Base-by-base conservation (phyloP, 2,113 vertebrate genomes). In the Lampris megalopsis region DNA sequence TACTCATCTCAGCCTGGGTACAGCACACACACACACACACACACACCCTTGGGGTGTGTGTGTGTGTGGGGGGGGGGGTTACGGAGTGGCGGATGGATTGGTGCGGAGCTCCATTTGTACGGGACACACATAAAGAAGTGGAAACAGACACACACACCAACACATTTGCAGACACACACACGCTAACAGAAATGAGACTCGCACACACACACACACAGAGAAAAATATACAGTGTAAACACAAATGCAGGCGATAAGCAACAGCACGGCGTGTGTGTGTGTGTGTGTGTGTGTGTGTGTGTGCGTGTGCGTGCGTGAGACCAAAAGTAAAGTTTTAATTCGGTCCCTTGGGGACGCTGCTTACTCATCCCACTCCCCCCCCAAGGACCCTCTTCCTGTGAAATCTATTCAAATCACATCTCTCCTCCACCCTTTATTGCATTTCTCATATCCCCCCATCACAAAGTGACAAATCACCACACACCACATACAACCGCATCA, bases 331-430 rank as follows among this genome's bases (percentile, higher is more conserved):
- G 92, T 94, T 94, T 92, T 94, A 94, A 94, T 94, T 94, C 91
- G 83, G 90, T 93, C 90, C 24, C 92, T 93, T 77, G 79, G 92
- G 92, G 88, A 89, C 82, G 85, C 88, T 85, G 88, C 89, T 94
- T 92, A 88, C 92, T 93, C 91, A 93, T 91, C 85, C 88, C 82
- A 88, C 90, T 91, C 82, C 91, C 69, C 84, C 70, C 93, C 89
- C 68, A 88, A 93, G 92, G 91, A 93, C 85, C 57, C 68, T 85
- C 92, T 91, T 92, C 84, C 86, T 90, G 91, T 80, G 84, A 94
- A 94, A 94, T 94, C 94, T 93, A 94, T 94, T 94, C 93, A 94
- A 94, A 94, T 94, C 93, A 90, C 90, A 94, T 94, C 92, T 93
- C 93, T 90, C 90, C 90, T 90, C 90, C 73, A 83, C 91, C 91